Evolutionary conservation across 1,140 invertebrate species (phyloP).

Genomic region (Dendrolimus punctatus): DNA sequence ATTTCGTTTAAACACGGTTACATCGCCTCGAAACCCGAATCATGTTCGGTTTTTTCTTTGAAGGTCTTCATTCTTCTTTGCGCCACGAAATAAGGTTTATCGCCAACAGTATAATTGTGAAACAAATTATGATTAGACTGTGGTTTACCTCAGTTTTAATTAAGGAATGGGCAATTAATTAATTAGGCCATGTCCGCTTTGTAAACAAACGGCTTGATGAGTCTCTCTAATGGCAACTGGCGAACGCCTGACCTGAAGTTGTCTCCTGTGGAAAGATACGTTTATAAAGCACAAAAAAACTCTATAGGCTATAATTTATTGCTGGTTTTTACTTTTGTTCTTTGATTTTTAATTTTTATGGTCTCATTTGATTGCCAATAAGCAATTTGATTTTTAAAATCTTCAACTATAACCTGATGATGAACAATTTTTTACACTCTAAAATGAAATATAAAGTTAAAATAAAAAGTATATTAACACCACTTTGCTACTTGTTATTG

Average conservation of each 20-base stretch:
- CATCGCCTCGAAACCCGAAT: constrained; percentile 86
- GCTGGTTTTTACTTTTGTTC: too few species aligned
- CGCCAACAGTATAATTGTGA: not conserved
- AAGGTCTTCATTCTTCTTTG: constrained; percentile 14
- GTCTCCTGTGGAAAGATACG: too few species aligned
- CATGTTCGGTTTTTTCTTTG: constrained; percentile 67
- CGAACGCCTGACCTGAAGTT: not conserved
- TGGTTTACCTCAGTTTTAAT: constrained; percentile 19
- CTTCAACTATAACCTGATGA: too few species aligned
- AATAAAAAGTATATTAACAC: too few species aligned
- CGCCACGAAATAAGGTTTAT: constrained; percentile 3
- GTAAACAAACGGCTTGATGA: constrained; percentile 20
- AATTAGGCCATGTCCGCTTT: constrained; percentile 21
- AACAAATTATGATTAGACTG: constrained; percentile 10
- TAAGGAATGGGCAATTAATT: constrained; percentile 30
- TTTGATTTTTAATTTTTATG: too few species aligned
- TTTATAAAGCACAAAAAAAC: too few species aligned
- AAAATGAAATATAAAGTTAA: too few species aligned
- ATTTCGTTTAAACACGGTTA: constrained; percentile 76
- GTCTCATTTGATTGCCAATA: too few species aligned
- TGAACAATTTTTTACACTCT: too few species aligned
- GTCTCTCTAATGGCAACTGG: not conserved
- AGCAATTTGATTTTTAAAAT: too few species aligned
- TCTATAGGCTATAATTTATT: too few species aligned
- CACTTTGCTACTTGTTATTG: too few species aligned